Evolutionary conservation across 2,113 vertebrate genomes (phyloP), one percentile per base, ranked within the genome.

Genomic region (Macrotus californicus): DNA sequence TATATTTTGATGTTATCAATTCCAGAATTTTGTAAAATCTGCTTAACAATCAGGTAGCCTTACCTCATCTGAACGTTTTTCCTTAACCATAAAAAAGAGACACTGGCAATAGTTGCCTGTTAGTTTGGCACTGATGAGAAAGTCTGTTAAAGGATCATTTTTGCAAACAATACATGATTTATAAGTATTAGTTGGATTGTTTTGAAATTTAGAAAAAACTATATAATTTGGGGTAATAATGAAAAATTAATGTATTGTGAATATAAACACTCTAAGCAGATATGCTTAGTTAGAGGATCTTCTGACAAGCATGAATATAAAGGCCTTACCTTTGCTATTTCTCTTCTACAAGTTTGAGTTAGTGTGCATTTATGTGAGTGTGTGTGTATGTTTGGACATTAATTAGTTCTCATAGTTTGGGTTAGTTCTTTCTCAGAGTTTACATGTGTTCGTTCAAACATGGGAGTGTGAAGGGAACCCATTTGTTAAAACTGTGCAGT

Each of bases 391-490:
- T 79, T 18, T 89, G 2, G 9, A 59, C 61, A 31, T 9, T 94
- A 22, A 95, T 94, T 96, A 93, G 80, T 89, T 94, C 24, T 77
- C 69, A 26, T 0, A 48, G 19, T 93, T 96, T 97, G 86, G 54
- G 95, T 16, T 56, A 13, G 34, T 39, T 92, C 26, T 48, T 61
- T 69, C 50, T 43, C 67, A 6, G 7, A 95, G 67, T 97, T 97
- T 96, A 88, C 59, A 93, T 97, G 89, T 98, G 87, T 89, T 97
- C 70, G 89, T 97, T 98, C 64, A 96, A 95, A 97, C 96, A 75
- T 76, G 43, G n/a, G 14, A 61, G 75, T 82, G 61, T 76, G 73
- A 96, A 97, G 94, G 76, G 0, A 96, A 95, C 96, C 52, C 3
- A 19, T 97, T 97, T 97, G 92, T 96, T 94, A 93, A 96, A 92